These are phyloP conservation scores for Luperina testacea DNA, from an alignment of 2,888 invertebrate species.

Conservation along the genomic window DNA sequence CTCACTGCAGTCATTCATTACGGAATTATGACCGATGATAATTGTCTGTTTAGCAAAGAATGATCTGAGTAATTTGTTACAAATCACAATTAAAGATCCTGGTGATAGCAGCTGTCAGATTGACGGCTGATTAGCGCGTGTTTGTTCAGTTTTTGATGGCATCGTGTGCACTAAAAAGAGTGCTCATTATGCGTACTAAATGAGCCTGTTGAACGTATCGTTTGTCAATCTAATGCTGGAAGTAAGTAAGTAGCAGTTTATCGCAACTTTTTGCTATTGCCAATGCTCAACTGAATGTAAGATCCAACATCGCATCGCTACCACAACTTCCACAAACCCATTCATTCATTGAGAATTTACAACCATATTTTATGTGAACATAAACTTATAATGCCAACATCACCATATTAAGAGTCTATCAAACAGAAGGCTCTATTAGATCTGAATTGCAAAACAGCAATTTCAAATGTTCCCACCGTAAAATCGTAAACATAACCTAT, in stretches of 20 bases:
- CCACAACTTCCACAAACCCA: constrained; percentile 45
- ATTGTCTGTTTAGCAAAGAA: constrained; percentile 68
- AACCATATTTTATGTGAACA: constrained; percentile 51
- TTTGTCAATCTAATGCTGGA: constrained; percentile 51
- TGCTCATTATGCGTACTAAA: constrained; percentile 58
- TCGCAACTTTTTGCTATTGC: constrained; percentile 34
- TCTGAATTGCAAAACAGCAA: constrained; percentile 65
- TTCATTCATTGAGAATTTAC: constrained; percentile 55
- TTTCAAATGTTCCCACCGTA: constrained; percentile 58
- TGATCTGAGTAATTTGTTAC: constrained; percentile 69
- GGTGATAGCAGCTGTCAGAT: constrained; percentile 73
- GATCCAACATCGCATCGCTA: constrained; percentile 18
- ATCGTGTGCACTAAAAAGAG: constrained; percentile 52
- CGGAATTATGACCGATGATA: constrained; percentile 59
- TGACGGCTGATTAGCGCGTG: constrained; percentile 69
- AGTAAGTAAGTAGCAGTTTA: constrained; percentile 26
- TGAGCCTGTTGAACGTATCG: constrained; percentile 53
- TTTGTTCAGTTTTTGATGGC: constrained; percentile 51
- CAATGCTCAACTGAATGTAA: constrained; percentile 12
- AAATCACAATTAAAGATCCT: constrained; percentile 71
- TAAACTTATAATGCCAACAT: constrained; percentile 52
- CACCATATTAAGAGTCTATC: constrained; percentile 53
- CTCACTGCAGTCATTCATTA: constrained; percentile 60
- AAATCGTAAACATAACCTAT: constrained; percentile 66
- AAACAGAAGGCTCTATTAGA: constrained; percentile 55